Base-by-base conservation (phyloP, 2,888 invertebrate genomes). In the Leptopilina myrica region DNA sequence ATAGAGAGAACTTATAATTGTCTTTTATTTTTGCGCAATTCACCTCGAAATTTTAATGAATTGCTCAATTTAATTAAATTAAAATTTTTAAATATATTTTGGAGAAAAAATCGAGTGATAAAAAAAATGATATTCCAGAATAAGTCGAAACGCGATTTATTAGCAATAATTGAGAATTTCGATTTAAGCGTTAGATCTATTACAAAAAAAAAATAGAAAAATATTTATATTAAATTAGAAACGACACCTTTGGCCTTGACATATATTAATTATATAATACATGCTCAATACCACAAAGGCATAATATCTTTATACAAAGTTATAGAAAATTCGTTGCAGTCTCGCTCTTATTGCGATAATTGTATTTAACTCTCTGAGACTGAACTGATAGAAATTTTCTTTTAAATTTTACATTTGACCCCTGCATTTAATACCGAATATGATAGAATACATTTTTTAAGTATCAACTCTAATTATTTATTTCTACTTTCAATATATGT, bases 171-270 rank as follows among this genome's bases (percentile, higher is more conserved):
- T 73, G 53, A 73, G 53, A 9, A 73, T 53, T 49, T 69, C 53
- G 49, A 69, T 49, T 49, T 33, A 56, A 69, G 56, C 56, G 73
- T 73, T 73, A 53, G 56, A 56, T 53, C n/a, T 73, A 56, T 56
- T 56, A 26, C 56, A 56, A 73, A 73, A 20, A 56, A 49, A 33
- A 73, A 53, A 73, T 11, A 53, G 49, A n/a, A 73, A 53, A 73
- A 56, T 73, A 33, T 69, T 73, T 33, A 73, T 73, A 73, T 56
- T 73, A 73, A 40, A 56, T 53, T 73, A 53, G 56, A 73, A 73
- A 73, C 49, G 67, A 49, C 53, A 73, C 73, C 56, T 73, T 62
- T 73, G 73, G 73, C 73, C 73, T 73, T 73, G 73, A 73, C 53
- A 73, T 73, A 56, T 73, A 73, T 73, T 56, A 73, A 73, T 73